Evolutionary conservation across 2,888 invertebrate genomes (phyloP), one percentile per base, ranked within the genome.

Genomic region (Galerucella nymphaeae): DNA sequence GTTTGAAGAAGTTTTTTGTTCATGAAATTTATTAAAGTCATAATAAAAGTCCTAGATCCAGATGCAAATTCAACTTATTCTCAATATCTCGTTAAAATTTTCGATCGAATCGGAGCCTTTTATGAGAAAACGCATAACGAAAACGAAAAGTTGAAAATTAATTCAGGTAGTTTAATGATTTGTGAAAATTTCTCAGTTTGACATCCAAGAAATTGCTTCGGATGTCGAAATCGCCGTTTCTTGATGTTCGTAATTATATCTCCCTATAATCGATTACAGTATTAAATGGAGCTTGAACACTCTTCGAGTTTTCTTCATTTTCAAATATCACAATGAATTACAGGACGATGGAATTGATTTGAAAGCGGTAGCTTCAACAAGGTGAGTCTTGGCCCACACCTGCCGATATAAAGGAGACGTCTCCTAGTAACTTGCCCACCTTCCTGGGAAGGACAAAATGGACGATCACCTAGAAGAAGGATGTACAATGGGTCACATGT

Each of bases 101-200:
- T 65, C 68, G 61, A 55, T 62, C 38, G 59, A 72, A 69, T 72
- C 61, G 45, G 42, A 61, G 57, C 65, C 69, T 64, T 65, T 70
- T 75, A 76, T 76, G 74, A 76, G 74, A 75, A 76, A 75, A 66
- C 69, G 65, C 63, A 68, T 59, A 70, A 65, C 70, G 76, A 72
- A 78, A 79, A 79, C 75, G 75, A 78, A 79, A 79, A 75, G 75
- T 79, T 73, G 63, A 72, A 78, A 80, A 80, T 80, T 80, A 81
- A 81, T 81, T 81, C 80, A 76, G 77, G 76, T 71, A 72, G 78
- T 70, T 76, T 80, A 81, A 81, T 81, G 80, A 80, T 77, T 78
- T 78, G 80, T 81, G 77, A 80, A 81, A 76, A 80, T 80, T 78
- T 77, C 75, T 78, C 76, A 78, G 77, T 79, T 80, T 78, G 78